Conservation (phyloP, 2,888 invertebrate species). For the Conomelus anceps region DNA sequence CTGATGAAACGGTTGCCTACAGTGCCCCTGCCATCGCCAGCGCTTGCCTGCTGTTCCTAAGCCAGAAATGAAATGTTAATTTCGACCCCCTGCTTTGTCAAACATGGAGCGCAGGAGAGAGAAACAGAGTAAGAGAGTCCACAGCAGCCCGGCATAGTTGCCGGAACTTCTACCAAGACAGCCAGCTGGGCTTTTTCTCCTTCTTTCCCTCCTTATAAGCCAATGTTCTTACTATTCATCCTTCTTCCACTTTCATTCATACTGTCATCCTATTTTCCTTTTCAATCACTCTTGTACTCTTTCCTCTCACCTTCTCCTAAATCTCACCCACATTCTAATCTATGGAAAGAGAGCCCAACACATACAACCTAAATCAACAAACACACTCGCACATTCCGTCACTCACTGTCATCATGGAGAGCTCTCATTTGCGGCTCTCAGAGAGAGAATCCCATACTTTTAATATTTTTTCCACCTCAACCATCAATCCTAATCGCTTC, state of each 20-base stretch:
- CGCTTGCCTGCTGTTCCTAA: not conserved
- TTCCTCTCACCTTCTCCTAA: not conserved
- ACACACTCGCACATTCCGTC: not conserved
- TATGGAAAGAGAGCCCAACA: not conserved
- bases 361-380: not conserved
- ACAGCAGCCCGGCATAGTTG: not conserved
- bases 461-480: not conserved
- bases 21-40: not conserved
- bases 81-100: not conserved
- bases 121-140: not conserved
- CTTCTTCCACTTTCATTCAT: not conserved
- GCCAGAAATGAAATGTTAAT: constrained; percentile 12
- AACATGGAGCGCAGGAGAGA: not conserved
- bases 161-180: not conserved
- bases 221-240: not conserved
- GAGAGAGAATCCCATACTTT: not conserved
- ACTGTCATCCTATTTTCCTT: not conserved
- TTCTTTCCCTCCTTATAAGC: not conserved
- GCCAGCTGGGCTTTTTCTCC: not conserved
- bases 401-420: not conserved
- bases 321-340: not conserved
- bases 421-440: not conserved
- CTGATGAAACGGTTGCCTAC: constrained; percentile 3
- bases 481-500: not conserved
- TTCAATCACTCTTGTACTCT: not conserved